A percentile compares a stretch with the other conserved stretches of the same genome.
Conservation (phyloP, 1,140 invertebrate species). For the Procambarus clarkii region DNA sequence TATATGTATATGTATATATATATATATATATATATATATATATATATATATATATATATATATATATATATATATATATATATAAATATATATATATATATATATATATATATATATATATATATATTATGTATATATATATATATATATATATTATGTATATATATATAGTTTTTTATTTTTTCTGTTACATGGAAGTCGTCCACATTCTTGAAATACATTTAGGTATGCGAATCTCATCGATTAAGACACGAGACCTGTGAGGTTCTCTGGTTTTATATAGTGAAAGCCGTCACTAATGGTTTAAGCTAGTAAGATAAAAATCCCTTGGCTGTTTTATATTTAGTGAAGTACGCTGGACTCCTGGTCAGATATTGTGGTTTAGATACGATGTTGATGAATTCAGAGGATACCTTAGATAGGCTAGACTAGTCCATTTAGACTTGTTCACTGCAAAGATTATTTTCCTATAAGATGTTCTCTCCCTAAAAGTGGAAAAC, state of each 20-base stretch:
- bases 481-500: too few relatives aligned
- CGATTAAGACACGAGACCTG: background rate
- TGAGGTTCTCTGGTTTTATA: background rate
- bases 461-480: background rate
- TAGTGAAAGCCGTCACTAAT: background rate
- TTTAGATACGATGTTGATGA: background rate
- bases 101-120: too few relatives aligned
- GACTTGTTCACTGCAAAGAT: background rate
- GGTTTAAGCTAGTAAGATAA: background rate
- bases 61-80: too few relatives aligned
- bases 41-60: too few relatives aligned
- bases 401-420: background rate
- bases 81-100: too few relatives aligned
- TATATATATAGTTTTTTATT: too few relatives aligned
- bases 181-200: background rate
- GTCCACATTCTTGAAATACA: background rate
- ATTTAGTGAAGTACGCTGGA: background rate
- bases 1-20: too few relatives aligned
- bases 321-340: background rate
- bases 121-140: slow-evolving; percentile 2
- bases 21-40: too few relatives aligned
- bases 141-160: background rate
- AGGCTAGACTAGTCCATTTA: background rate
- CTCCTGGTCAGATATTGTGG: background rate
- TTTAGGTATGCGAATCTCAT: background rate